Conservation (phyloP, 2,797 vertebrate genomes). For the Taenioides sp. region DNA sequence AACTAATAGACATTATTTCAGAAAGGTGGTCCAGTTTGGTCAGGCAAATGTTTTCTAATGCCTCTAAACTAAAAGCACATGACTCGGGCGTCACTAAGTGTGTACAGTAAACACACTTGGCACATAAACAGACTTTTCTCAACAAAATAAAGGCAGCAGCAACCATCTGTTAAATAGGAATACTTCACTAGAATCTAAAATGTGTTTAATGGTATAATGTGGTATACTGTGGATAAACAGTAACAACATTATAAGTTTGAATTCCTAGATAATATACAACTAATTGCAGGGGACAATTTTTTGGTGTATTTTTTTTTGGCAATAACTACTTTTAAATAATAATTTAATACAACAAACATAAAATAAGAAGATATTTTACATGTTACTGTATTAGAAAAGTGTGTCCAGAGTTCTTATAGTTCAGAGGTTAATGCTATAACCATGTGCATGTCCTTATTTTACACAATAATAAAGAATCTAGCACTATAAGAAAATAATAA, state of each 20-base stretch:
- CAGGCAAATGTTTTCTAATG: neutral
- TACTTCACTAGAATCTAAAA: neutral
- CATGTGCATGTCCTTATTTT: neutral
- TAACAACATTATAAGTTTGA: neutral
- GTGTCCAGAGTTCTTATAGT: neutral
- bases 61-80: constrained; percentile 6
- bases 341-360: neutral
- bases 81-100: neutral
- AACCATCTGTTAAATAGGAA: neutral
- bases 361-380: neutral
- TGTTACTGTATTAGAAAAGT: neutral
- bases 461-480: neutral
- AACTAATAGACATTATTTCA: neutral
- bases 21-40: neutral
- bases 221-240: neutral
- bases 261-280: neutral
- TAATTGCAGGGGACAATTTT: neutral
- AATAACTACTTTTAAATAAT: neutral
- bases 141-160: neutral
- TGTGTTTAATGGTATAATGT: neutral
- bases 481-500: neutral
- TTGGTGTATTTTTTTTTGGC: neutral
- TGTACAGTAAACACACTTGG: constrained; percentile 11
- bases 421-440: neutral
- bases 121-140: neutral